These are phyloP conservation scores for Anoplius nigerrimus DNA, from an alignment of 2,888 invertebrate species.

Conservation along the genomic window DNA sequence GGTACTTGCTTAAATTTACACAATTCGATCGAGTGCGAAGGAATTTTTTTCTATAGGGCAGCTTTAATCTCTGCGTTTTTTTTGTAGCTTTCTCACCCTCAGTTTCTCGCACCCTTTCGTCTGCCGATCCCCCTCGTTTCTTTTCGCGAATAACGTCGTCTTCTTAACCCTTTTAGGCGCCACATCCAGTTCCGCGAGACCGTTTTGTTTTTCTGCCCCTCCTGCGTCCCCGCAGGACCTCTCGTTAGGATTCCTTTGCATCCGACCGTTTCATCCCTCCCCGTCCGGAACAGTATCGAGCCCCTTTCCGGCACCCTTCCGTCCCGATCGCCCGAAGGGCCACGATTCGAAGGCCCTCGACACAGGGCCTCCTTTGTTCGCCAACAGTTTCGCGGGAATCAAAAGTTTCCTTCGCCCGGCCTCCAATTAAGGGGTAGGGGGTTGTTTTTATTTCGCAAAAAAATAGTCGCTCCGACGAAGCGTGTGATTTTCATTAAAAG, in stretches of 20 bases:
- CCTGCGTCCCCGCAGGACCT: slow-evolving; percentile 8
- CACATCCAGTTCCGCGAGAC: not conserved
- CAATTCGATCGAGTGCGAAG: too few relatives aligned
- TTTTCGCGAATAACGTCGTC: not conserved
- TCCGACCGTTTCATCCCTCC: slow-evolving; percentile 21
- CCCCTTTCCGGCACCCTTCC: not conserved
- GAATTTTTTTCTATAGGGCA: too few relatives aligned
- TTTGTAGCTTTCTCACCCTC: slow-evolving; percentile 44
- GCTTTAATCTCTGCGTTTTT: too few relatives aligned
- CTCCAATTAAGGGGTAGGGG: too few relatives aligned
- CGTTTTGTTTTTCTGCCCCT: too few relatives aligned
- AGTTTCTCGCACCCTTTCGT: not conserved
- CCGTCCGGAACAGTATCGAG: not conserved
- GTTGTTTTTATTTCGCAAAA: too few relatives aligned
- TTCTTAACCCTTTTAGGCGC: slow-evolving; percentile 16
- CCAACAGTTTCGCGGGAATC: slow-evolving; percentile 11
- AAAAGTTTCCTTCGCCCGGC: too few relatives aligned
- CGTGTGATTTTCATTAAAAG: too few relatives aligned
- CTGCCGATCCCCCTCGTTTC: too few relatives aligned
- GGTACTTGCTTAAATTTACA: too few relatives aligned
- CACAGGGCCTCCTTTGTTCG: slow-evolving; percentile 7
- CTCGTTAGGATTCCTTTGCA: slow-evolving; percentile 39
- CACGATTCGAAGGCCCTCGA: slow-evolving; percentile 4
- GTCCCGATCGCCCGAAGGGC: not conserved
- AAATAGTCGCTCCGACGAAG: too few relatives aligned